These are phyloP conservation scores for Leucophenga varia DNA, from an alignment of 1,140 invertebrate species.

Conservation along the genomic window DNA sequence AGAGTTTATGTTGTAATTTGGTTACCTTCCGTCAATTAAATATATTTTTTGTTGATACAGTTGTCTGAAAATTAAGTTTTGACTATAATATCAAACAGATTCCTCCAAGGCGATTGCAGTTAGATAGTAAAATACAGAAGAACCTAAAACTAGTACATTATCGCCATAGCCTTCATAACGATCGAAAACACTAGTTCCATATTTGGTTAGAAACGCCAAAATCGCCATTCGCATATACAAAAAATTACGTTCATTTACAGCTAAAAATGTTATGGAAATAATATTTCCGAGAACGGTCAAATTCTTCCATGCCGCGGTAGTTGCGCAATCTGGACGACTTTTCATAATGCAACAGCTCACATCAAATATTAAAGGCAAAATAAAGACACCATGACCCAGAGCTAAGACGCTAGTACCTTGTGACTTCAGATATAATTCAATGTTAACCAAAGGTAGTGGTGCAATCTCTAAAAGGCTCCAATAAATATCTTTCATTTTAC, in stretches of 20 bases:
- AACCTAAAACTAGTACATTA: constrained; percentile 32
- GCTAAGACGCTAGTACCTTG: constrained; percentile 20
- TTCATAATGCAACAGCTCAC: constrained; percentile 20
- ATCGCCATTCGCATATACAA: constrained; percentile 33
- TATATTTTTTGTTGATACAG: no score
- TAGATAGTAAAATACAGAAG: constrained; percentile 26
- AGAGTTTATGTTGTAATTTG: no score
- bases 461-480: constrained; percentile 28
- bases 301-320: constrained; percentile 29
- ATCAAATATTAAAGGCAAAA: constrained; percentile 33
- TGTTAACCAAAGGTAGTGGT: constrained; percentile 36
- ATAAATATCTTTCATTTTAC: neutral
- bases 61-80: no score
- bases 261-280: constrained; percentile 33
- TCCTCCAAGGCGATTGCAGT: constrained; percentile 9
- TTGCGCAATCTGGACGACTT: constrained; percentile 18
- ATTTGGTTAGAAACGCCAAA: constrained; percentile 26
- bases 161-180: constrained; percentile 25
- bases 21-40: no score
- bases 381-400: constrained; percentile 28
- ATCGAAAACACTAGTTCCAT: constrained; percentile 27
- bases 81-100: no score
- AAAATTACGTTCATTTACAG: constrained; percentile 22
- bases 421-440: constrained; percentile 30
- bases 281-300: constrained; percentile 38